phyloP scores from a whole-genome alignment of 2,113 vertebrate genomes.

The Microtus montanus region DNA sequence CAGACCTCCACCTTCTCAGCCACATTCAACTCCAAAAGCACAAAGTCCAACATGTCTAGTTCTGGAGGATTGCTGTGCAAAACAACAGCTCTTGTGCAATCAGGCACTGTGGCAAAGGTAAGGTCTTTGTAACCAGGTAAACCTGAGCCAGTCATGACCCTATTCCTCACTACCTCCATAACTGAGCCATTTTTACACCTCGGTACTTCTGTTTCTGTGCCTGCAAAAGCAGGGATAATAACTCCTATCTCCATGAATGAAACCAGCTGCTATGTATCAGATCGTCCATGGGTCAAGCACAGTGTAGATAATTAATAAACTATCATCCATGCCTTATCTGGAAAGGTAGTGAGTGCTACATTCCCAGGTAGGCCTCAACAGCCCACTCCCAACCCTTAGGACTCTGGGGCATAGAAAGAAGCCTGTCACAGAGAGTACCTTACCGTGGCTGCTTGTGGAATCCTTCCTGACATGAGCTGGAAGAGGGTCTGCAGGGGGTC shows the following conservation, averaged over 20 bases:
- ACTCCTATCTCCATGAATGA: background rate
- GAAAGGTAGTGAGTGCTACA: background rate
- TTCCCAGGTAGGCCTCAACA: background rate
- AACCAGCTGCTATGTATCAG: background rate
- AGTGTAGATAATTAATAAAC: background rate
- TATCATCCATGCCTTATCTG: background rate
- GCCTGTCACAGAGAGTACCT: conserved; percentile 80
- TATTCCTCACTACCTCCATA: background rate
- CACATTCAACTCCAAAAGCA: background rate
- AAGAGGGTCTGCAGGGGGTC: conserved; percentile 96
- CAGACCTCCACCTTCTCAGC: background rate
- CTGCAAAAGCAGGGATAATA: background rate
- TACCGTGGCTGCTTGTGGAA: conserved; percentile 91
- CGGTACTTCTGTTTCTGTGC: background rate
- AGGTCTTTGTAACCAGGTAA: background rate
- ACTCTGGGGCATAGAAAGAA: background rate
- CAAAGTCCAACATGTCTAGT: rapidly evolving
- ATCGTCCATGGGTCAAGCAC: background rate
- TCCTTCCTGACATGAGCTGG: conserved; percentile 93
- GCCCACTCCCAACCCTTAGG: background rate
- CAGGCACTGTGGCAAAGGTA: background rate
- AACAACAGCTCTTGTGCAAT: background rate
- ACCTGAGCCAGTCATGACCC: background rate
- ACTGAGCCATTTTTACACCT: background rate
- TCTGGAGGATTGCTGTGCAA: background rate